Percentiles rank a stretch among this genome's conserved stretches.
These are phyloP conservation scores for Choreutis nemorana DNA, from an alignment of 2,888 invertebrate genomes.

Conservation along the genomic window DNA sequence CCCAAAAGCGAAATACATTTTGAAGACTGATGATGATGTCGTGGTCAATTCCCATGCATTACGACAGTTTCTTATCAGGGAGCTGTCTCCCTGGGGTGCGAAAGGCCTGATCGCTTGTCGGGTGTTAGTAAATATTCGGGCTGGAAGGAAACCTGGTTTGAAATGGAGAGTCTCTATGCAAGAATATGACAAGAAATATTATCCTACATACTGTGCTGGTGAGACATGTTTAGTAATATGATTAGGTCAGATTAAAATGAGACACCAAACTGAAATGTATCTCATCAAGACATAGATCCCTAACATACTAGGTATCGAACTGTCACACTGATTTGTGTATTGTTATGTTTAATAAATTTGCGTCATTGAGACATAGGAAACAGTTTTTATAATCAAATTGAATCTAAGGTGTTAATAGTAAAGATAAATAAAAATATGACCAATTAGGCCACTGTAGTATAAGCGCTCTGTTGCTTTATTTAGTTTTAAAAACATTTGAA, in stretches of 20 bases:
- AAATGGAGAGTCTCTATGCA: slow-evolving; percentile 79
- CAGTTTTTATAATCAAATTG: too few relatives aligned
- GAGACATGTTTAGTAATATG: slow-evolving; percentile 9
- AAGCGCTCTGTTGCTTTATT: too few relatives aligned
- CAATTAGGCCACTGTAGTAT: too few relatives aligned
- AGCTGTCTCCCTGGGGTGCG: slow-evolving; percentile 68
- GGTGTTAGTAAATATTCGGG: slow-evolving; percentile 47
- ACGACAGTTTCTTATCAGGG: slow-evolving; percentile 62
- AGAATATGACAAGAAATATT: slow-evolving; percentile 70
- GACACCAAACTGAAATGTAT: too few relatives aligned
- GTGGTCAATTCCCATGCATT: slow-evolving; percentile 74
- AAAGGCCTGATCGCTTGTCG: slow-evolving; percentile 72
- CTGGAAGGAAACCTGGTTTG: slow-evolving; percentile 70
- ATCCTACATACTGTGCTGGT: slow-evolving; percentile 82
- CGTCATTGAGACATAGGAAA: too few relatives aligned
- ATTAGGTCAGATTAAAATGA: neutral
- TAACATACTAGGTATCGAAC: too few relatives aligned
- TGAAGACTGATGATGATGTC: slow-evolving; percentile 80
- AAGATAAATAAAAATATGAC: too few relatives aligned
- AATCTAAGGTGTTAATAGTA: too few relatives aligned
- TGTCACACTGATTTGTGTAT: too few relatives aligned
- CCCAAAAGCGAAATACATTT: slow-evolving; percentile 64
- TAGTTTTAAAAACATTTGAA: too few relatives aligned
- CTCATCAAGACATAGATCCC: too few relatives aligned
- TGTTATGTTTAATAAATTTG: too few relatives aligned